Conservation (phyloP, 2,113 vertebrate species). For the Vidua macroura region DNA sequence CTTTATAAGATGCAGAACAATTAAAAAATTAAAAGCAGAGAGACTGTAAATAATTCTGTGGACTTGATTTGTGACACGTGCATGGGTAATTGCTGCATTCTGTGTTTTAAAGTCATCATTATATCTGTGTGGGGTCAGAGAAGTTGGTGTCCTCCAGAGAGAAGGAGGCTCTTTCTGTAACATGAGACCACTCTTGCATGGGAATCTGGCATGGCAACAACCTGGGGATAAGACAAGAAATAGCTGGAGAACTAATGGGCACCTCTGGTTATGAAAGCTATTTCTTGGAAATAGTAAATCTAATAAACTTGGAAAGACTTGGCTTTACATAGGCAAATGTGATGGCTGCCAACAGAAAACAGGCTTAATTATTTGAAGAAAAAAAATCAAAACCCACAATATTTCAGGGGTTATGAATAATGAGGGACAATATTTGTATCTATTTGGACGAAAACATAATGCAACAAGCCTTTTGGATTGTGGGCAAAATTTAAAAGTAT, state of each 20-base stretch:
- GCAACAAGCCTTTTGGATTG: not conserved
- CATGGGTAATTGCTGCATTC: not conserved
- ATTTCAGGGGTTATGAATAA: not conserved
- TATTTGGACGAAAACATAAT: not conserved
- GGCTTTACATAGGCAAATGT: not conserved
- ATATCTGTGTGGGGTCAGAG: not conserved
- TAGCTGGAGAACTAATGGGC: not conserved
- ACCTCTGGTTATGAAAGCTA: not conserved
- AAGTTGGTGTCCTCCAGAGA: not conserved
- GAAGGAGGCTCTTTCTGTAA: not conserved
- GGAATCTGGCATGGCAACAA: not conserved
- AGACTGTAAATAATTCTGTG: slow-evolving; percentile 2
- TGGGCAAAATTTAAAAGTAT: not conserved
- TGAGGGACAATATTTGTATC: not conserved
- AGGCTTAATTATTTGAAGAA: not conserved
- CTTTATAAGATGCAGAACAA: not conserved
- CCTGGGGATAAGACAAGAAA: not conserved
- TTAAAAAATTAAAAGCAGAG: slow-evolving; percentile 11
- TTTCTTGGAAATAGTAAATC: not conserved
- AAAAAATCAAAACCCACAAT: not conserved
- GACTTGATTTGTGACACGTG: not conserved
- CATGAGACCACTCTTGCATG: accelerated
- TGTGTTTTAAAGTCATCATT: not conserved
- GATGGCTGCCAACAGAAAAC: not conserved
- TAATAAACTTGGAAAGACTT: not conserved